Evolutionary conservation across 1,140 invertebrate species (phyloP).

Genomic region (Hormaphis cornu): DNA sequence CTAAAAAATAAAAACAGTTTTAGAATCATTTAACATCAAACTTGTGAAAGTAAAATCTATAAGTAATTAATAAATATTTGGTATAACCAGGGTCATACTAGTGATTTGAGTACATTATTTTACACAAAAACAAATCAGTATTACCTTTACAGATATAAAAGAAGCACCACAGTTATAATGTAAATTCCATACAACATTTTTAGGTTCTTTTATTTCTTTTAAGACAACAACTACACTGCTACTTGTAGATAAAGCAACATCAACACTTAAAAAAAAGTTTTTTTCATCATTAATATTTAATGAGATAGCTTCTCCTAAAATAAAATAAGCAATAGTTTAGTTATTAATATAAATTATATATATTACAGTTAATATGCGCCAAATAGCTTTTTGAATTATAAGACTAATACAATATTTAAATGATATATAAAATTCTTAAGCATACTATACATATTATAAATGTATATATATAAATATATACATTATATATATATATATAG

Average conservation of each 20-base stretch:
- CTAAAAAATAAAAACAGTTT: slow-evolving; percentile 34
- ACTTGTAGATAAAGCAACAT: slow-evolving; percentile 45
- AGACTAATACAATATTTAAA: no score
- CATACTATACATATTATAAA: no score
- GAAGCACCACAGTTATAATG: slow-evolving; percentile 72
- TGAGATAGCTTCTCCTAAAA: slow-evolving; percentile 1
- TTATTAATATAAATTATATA: no score
- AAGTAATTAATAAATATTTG: not conserved
- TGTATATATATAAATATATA: no score
- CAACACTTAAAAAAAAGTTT: slow-evolving; percentile 13
- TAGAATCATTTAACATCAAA: slow-evolving; percentile 41
- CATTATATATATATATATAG: no score
- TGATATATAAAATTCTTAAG: no score
- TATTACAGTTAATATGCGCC: no score
- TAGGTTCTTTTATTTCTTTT: slow-evolving; percentile 66
- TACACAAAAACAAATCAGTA: slow-evolving; percentile 44
- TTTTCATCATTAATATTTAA: slow-evolving; percentile 7
- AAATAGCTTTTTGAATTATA: no score
- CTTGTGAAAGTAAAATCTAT: not conserved
- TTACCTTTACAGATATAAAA: slow-evolving; percentile 55
- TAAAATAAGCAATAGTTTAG: no score
- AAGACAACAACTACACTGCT: slow-evolving; percentile 68
- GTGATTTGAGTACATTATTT: slow-evolving; percentile 16
- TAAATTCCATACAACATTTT: slow-evolving; percentile 64
- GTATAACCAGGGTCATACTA: no score